Evolutionary conservation across 2,888 invertebrate species (phyloP), one percentile per base, ranked within the genome.

Genomic region (Parnassius smintheus): DNA sequence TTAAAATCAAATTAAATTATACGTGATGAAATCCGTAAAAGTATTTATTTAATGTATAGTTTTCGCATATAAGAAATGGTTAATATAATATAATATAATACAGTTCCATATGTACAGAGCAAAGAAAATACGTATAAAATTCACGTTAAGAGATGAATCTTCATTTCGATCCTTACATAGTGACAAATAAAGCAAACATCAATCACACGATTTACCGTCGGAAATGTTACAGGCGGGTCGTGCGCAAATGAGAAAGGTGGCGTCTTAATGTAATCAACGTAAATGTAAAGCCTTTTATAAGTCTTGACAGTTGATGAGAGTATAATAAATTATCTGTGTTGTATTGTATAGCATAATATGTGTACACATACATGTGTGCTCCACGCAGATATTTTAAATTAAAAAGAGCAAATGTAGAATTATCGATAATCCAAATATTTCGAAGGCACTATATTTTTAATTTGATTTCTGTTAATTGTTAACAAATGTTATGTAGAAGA

Each of bases 131-230:
- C 9, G n/a, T 50, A 7, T 12, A 1, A 46, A n/a, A n/a, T 46
- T 46, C 50, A 50, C 50, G 18, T 2, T 4, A 22, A 42, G n/a
- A 51, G 50, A 58, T 58, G 41, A 50, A 51, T 50, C 57, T 58
- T 49, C 35, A 57, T 57, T 57, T n/a, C 41, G 22, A 44, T 25
- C 22, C 44, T 58, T 22, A 52, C 18, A 51, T 44, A 50, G 18
- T 58, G 42, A 58, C 50, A 42, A 50, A 51, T 58, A 51, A 58
- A 51, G 58, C 51, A 58, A 58, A 58, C 57, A 58, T 58, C 51
- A 58, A 58, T 58, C 58, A 58, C 44, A 10, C 51, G 58, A 58
- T 44, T 51, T 45, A 58, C 58, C 3, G 52, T 12, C 35, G 52
- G 41, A 52, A 35, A 49, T 49, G 11, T 49, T 13, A n/a, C 13